phyloP scores from a whole-genome alignment of 1,140 invertebrate genomes.

The Ylistrum balloti region DNA sequence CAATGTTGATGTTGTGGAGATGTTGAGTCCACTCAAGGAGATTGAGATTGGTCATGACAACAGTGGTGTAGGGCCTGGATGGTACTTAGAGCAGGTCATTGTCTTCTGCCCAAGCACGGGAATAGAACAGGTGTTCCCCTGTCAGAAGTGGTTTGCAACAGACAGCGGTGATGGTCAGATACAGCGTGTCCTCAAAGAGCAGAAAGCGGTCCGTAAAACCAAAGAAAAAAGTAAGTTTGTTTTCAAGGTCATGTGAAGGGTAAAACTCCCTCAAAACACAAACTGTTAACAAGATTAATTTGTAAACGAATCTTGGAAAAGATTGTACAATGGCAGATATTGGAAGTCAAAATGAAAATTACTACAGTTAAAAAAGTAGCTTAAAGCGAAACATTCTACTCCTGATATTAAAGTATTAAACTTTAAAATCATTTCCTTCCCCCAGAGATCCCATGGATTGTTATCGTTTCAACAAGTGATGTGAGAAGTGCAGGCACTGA shows the following conservation, averaged over 20 bases:
- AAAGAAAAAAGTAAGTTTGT: conserved; percentile 79
- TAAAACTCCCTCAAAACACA: too few species aligned
- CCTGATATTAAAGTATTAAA: too few species aligned
- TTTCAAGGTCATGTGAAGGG: too few species aligned
- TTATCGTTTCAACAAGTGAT: conserved; percentile 79
- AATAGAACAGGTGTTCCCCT: conserved; percentile 81
- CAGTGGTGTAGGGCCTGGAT: conserved; percentile 78
- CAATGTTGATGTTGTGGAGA: conserved; percentile 77
- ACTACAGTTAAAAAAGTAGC: too few species aligned
- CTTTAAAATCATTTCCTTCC: conserved; percentile 42
- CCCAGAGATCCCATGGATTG: conserved; percentile 79
- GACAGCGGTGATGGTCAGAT: conserved; percentile 81
- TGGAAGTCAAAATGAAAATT: too few species aligned
- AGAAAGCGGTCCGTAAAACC: conserved; percentile 75
- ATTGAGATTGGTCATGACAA: conserved; percentile 82
- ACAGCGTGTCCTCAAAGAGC: conserved; percentile 79
- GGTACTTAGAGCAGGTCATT: conserved; percentile 80
- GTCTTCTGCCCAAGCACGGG: conserved; percentile 80
- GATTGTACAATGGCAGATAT: too few species aligned
- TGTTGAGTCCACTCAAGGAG: conserved; percentile 79
- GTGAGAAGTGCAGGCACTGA: conserved; percentile 79
- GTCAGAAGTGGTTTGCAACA: conserved; percentile 80
- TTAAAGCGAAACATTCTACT: too few species aligned
- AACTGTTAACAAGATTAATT: too few species aligned
- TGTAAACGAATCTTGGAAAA: too few species aligned